A percentile compares a stretch with the other conserved stretches of the same genome.
Conservation (phyloP, 2,888 invertebrate species). For the Ametastegia equiseti region DNA sequence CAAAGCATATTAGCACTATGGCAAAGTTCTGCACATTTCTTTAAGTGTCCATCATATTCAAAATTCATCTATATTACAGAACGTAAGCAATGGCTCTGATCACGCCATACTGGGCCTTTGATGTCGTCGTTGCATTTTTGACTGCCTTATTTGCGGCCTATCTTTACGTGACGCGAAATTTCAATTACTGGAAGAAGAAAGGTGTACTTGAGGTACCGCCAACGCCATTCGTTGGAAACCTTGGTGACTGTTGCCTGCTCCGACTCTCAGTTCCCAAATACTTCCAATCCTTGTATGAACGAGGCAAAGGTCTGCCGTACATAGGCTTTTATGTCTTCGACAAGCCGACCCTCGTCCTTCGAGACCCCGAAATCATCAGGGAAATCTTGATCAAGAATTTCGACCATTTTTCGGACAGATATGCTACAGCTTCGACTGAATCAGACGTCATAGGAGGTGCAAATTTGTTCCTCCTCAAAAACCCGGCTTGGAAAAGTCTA, state of each 20-base stretch:
- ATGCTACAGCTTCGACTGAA: conserved; percentile 72
- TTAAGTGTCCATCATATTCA: neutral
- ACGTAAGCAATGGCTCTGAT: neutral
- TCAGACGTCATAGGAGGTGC: conserved; percentile 74
- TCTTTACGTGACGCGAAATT: conserved; percentile 62
- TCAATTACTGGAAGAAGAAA: conserved; percentile 67
- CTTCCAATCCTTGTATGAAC: conserved; percentile 63
- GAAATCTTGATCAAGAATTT: conserved; percentile 77
- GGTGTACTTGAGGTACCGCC: conserved; percentile 64
- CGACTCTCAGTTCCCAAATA: conserved; percentile 67
- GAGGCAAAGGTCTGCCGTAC: conserved; percentile 63
- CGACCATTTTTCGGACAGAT: conserved; percentile 76
- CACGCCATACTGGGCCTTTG: conserved; percentile 20
- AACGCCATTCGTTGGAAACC: conserved; percentile 65
- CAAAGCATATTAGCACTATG: no score
- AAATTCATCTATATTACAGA: no score
- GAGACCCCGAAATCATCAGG: conserved; percentile 76
- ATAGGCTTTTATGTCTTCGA: conserved; percentile 77
- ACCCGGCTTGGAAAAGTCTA: conserved; percentile 78
- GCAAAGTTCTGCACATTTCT: neutral
- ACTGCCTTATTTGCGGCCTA: conserved; percentile 51
- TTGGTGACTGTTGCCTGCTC: conserved; percentile 67
- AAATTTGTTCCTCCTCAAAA: conserved; percentile 75
- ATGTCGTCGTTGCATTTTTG: conserved; percentile 10
- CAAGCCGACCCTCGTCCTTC: conserved; percentile 75